Evolutionary conservation across 2,113 vertebrate species (phyloP).

Genomic region (Lates calcarifer): DNA sequence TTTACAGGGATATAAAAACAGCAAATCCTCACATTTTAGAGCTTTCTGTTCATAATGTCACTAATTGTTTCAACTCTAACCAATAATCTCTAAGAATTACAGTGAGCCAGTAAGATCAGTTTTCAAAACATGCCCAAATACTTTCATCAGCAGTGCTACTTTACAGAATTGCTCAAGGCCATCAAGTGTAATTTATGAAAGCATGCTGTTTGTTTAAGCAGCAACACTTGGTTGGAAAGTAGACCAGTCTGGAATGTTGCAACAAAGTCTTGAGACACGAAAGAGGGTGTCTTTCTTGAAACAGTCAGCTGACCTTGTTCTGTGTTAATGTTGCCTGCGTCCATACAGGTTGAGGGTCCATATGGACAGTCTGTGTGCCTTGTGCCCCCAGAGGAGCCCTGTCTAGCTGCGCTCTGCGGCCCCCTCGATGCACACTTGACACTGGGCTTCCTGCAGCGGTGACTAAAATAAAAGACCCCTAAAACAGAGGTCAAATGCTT

Average conservation of each 20-base stretch:
- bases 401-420: constrained; percentile 2
- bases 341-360: neutral
- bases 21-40: neutral
- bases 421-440: constrained; percentile 49
- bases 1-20: neutral
- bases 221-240: neutral
- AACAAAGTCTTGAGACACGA: neutral
- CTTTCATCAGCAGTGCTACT: too few relatives aligned
- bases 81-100: neutral
- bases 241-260: neutral
- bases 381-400: constrained; percentile 33
- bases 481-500: constrained; percentile 74
- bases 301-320: constrained; percentile 13
- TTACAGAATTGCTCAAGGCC: neutral
- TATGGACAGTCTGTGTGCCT: constrained; percentile 23
- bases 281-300: neutral
- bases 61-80: neutral
- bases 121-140: constrained; percentile 17
- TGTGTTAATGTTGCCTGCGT: neutral
- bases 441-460: constrained; percentile 49
- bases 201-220: neutral
- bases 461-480: constrained; percentile 64
- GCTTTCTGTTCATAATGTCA: neutral
- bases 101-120: neutral
- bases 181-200: neutral